These are phyloP conservation scores for Volucella inflata DNA, from an alignment of 2,888 invertebrate species.

Conservation along the genomic window DNA sequence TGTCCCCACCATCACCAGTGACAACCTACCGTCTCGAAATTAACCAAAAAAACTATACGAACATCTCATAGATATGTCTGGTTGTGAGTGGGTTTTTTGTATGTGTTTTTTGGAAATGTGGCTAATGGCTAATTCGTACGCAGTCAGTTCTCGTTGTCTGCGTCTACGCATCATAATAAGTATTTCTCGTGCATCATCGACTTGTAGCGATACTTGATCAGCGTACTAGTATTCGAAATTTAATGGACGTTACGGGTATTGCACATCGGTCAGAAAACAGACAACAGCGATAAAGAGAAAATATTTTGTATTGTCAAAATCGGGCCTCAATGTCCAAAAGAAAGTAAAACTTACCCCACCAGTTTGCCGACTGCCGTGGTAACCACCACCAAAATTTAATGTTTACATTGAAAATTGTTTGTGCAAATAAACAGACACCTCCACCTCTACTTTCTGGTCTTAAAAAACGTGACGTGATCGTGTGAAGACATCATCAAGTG, in stretches of 20 bases:
- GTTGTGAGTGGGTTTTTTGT: constrained; percentile 44
- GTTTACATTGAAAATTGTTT: constrained; percentile 19
- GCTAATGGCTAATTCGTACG: constrained; percentile 53
- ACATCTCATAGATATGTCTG: constrained; percentile 49
- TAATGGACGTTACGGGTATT: constrained; percentile 15
- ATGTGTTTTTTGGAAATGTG: constrained; percentile 38
- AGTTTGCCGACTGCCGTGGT: too few relatives aligned
- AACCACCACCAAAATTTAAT: constrained; percentile 2
- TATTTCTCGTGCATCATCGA: constrained; percentile 1
- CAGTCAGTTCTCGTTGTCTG: constrained; percentile 14
- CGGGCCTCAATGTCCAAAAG: constrained; percentile 32
- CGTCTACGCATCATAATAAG: constrained; percentile 28
- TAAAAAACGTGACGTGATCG: not conserved
- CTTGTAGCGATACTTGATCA: constrained; percentile 2
- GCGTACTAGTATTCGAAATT: not conserved
- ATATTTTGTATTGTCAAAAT: constrained; percentile 38
- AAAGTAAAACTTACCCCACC: constrained; percentile 47
- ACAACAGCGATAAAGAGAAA: not conserved
- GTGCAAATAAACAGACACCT: not conserved
- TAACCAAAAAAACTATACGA: constrained; percentile 23
- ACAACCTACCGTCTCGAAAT: constrained; percentile 41
- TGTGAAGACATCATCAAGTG: constrained; percentile 4
- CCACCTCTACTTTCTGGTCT: not conserved
- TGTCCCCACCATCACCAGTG: constrained; percentile 8
- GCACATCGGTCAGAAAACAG: constrained; percentile 3